phyloP scores from a whole-genome alignment of 2,888 invertebrate species.

The Cephus pygmeus region DNA sequence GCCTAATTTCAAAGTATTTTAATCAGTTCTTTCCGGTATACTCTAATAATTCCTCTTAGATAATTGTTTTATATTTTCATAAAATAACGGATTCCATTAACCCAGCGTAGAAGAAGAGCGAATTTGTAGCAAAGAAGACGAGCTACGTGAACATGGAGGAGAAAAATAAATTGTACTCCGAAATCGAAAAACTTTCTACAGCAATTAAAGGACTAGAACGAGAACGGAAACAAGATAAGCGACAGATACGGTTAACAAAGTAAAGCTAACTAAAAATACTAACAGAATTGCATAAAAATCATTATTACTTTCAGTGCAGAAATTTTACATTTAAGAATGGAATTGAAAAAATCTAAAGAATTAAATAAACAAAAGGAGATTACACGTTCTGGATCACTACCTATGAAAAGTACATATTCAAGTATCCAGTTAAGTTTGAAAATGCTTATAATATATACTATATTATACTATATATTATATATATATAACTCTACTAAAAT shows the following conservation, averaged over 20 bases:
- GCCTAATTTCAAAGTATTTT: slow-evolving; percentile 21
- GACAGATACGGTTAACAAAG: slow-evolving; percentile 19
- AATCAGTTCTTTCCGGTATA: background rate
- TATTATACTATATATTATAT: no score
- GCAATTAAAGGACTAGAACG: slow-evolving; percentile 8
- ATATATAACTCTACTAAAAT: background rate
- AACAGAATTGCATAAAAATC: background rate
- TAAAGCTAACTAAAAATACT: slow-evolving; percentile 8
- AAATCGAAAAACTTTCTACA: background rate
- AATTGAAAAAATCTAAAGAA: slow-evolving; percentile 21
- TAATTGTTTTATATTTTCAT: background rate
- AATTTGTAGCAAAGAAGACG: background rate
- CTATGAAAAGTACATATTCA: background rate
- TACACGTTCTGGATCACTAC: background rate
- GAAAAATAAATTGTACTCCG: background rate
- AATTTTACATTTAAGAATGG: slow-evolving; percentile 23
- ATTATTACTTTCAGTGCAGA: slow-evolving; percentile 21
- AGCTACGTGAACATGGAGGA: background rate
- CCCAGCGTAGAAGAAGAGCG: background rate
- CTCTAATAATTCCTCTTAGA: background rate
- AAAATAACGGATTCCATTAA: background rate
- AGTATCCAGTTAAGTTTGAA: background rate
- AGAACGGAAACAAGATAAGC: slow-evolving; percentile 16
- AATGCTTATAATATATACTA: background rate
- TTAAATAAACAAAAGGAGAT: slow-evolving; percentile 7